Base-by-base conservation (phyloP, 2,888 invertebrate species). In the Muschampia plurimacula region DNA sequence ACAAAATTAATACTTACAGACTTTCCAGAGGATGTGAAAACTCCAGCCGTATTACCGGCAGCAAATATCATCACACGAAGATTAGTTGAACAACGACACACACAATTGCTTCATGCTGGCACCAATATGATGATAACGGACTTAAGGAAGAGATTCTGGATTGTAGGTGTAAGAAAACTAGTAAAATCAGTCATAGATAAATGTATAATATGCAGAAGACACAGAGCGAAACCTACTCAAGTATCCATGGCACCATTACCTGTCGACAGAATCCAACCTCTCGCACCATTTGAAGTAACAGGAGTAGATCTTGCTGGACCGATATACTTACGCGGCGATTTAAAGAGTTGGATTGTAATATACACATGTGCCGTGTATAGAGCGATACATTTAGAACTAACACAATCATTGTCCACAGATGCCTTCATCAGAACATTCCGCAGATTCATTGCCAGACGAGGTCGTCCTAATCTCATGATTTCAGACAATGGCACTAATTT, bases 301-400 rank as follows among this genome's bases (percentile, higher is more conserved):
- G 46, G 46, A 46, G 46, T 46, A 46, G 46, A 46, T 46, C 46
- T 46, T 46, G 46, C 46, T 46, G 46, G 46, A 46, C 46, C 46
- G 9, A 46, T 46, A 46, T 46, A 46, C 12, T 46, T 46, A 10
- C 46, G 46, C 46, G 46, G 46, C 46, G 46, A 46, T 12, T 10
- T 12, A 12, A 46, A 46, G 10, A 12, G 46, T 46, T 46, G 46
- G 46, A 46, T 46, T 46, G 46, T 46, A 46, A 46, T 46, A 46
- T 46, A 46, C 9, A 46, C 46, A 46, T 46, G 46, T 46, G 12
- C 46, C 8, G 46, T 46, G 46, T 46, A 46, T 46, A 9, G 46
- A 9, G 46, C 46, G 4, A 46, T 46, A 46, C 46, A 46, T 46
- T 46, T 46, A 46, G 46, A 46, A 46, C 46, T 46, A 46, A 46